Evolutionary conservation across 2,113 vertebrate species (phyloP), one percentile per base, ranked within the genome.

Genomic region (Anguilla japonica): DNA sequence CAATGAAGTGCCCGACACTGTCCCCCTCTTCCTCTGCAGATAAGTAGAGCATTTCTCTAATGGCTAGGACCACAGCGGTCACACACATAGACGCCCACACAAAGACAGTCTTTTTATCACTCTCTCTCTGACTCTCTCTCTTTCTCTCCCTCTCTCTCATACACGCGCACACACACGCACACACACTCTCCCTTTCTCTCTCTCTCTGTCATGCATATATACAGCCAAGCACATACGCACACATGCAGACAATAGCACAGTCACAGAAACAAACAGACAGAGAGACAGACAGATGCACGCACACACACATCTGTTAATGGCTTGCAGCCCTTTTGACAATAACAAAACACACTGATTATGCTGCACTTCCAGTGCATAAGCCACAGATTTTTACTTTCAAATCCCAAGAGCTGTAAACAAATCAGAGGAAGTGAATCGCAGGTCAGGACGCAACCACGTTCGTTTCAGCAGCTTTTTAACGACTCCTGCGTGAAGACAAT

Each of bases 401-500:
- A 75, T 75, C n/a, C n/a, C 71, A 75, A 75, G 71, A n/a, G 71
- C 71, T 1, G 71, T 34, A 75, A 75, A 75, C 71, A 75, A 75
- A 75, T 34, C 26, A 14, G 5, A 75, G 9, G n/a, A 34, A 75
- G 71, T 75, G n/a, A 34, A 75, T 34, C 60, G 8, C 5, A 26
- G 60, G 60, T 26, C 71, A 75, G n/a, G 71, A 75, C 26, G 34
- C 0, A 8, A 13, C 71, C 16, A 1, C 71, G 16, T 75, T 34
- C 11, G 71, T 34, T 75, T 75, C 71, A 34, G 8, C 11, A 29
- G 26, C 8, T 75, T 75, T n/a, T 75, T 34, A 75, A 75, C 2
- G 7, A n/a, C 34, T 67, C 60, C 60, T 53, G 50, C 50, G 26
- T 0, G 8, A 67, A 67, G 60, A 67, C 60, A 26, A 22, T 67